phyloP scores from a whole-genome alignment of 2,113 vertebrate species.

The Brachyistius frenatus region DNA sequence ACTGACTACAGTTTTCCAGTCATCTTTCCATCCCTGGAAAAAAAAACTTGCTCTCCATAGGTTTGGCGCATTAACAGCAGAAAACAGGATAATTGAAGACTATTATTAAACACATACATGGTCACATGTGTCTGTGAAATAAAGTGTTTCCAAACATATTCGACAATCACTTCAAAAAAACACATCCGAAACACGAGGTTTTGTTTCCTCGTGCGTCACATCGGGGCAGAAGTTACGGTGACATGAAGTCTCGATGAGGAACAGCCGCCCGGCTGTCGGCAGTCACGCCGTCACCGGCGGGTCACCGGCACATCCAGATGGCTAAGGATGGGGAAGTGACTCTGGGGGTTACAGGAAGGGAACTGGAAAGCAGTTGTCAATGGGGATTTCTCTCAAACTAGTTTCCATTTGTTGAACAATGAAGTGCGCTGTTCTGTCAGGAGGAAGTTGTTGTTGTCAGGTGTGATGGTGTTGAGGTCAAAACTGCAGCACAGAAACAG shows the following conservation, averaged over 20 bases:
- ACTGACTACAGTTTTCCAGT: too few relatives aligned
- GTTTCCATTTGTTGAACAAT: conserved; percentile 64
- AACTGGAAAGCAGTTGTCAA: conserved; percentile 71
- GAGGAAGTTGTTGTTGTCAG: conserved; percentile 48
- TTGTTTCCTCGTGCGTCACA: conserved; percentile 48
- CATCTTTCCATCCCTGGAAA: too few relatives aligned
- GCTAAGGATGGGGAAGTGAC: conserved; percentile 62
- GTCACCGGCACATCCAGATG: conserved; percentile 4
- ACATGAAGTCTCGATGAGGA: conserved; percentile 6
- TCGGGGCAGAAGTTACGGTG: conserved; percentile 28
- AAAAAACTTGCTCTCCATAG: too few relatives aligned
- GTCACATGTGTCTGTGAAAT: too few relatives aligned
- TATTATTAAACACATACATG: too few relatives aligned
- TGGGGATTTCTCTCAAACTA: conserved; percentile 65
- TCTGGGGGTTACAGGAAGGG: conserved; percentile 43
- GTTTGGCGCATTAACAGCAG: too few relatives aligned
- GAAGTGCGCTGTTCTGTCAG: conserved; percentile 6
- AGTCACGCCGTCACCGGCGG: neutral
- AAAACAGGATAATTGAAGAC: too few relatives aligned
- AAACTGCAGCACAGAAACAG: conserved; percentile 21
- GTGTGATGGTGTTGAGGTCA: conserved; percentile 14
- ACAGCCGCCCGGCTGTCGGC: conserved; percentile 33
- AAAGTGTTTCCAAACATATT: too few relatives aligned
- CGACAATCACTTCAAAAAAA: neutral
- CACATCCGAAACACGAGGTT: neutral